Conservation (phyloP, 2,113 vertebrate species). For the Cisticola juncidis region DNA sequence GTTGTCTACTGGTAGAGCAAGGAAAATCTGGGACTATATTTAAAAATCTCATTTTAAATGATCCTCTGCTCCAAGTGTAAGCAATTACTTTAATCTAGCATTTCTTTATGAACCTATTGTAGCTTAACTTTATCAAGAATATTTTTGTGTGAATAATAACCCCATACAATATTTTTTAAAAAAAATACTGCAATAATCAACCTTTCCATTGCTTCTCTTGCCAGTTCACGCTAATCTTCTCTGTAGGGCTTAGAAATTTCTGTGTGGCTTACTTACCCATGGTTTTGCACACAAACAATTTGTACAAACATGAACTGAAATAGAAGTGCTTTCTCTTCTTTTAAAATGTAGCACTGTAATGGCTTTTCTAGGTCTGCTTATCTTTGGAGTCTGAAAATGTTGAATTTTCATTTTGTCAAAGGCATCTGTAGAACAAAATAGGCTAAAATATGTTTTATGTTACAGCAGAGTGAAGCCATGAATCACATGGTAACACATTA, state of each 20-base stretch:
- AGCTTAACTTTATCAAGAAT: not conserved
- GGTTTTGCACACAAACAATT: not conserved
- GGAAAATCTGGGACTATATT: not conserved
- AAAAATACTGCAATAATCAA: not conserved
- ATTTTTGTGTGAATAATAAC: not conserved
- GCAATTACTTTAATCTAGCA: not conserved
- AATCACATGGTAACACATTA: conserved; percentile 74
- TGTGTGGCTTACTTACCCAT: not conserved
- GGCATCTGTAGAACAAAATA: conserved; percentile 43
- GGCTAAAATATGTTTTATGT: conserved; percentile 39
- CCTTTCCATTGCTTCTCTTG: not conserved
- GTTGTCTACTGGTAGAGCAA: not conserved
- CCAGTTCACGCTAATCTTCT: not conserved
- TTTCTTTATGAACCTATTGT: not conserved
- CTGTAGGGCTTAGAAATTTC: not conserved
- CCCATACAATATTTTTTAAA: not conserved
- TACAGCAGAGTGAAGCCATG: conserved; percentile 65
- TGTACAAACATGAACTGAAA: not conserved
- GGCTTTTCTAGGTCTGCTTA: not conserved
- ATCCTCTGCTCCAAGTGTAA: not conserved
- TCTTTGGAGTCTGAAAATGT: not conserved
- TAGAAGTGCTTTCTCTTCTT: not conserved
- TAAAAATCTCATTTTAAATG: not conserved
- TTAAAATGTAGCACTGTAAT: not conserved
- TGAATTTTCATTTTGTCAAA: conserved; percentile 35